Conservation (phyloP, 1,140 invertebrate genomes). For the Trichomalopsis sarcophagae region DNA sequence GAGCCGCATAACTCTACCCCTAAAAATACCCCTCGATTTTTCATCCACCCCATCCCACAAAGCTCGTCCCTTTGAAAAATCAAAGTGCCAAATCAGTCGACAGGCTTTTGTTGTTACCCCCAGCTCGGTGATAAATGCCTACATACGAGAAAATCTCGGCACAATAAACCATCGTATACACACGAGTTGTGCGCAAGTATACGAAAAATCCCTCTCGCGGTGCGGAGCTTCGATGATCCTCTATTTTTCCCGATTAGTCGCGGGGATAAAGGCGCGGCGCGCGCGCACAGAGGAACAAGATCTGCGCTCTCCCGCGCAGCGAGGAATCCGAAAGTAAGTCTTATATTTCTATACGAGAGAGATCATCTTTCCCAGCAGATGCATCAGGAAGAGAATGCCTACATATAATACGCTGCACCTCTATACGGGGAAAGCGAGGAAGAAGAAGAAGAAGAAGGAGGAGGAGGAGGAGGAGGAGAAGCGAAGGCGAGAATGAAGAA, state of each 20-base stretch:
- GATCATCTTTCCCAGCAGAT: conserved; percentile 15
- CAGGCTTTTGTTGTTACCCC: no score
- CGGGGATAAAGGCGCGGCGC: background rate
- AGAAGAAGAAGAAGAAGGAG: conserved; percentile 9
- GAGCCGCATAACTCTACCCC: no score
- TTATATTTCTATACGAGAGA: conserved; percentile 7
- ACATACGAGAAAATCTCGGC: background rate
- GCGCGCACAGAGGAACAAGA: background rate
- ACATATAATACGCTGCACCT: background rate
- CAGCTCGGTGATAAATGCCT: no score
- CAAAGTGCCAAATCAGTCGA: no score
- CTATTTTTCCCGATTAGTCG: conserved; percentile 12
- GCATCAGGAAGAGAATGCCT: conserved; percentile 25
- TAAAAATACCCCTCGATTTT: no score
- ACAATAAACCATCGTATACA: background rate
- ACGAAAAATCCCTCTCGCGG: background rate
- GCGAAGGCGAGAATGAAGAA: conserved; percentile 1
- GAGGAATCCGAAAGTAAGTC: conserved; percentile 32
- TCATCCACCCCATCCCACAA: no score
- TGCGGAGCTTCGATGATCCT: conserved; percentile 10
- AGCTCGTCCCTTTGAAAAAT: no score
- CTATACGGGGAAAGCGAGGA: background rate
- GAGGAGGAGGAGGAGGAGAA: background rate
- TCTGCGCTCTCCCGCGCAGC: background rate
- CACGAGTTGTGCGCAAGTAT: background rate